phyloP scores from a whole-genome alignment of 2,888 invertebrate species.

The Pachymerium ferrugineum region DNA sequence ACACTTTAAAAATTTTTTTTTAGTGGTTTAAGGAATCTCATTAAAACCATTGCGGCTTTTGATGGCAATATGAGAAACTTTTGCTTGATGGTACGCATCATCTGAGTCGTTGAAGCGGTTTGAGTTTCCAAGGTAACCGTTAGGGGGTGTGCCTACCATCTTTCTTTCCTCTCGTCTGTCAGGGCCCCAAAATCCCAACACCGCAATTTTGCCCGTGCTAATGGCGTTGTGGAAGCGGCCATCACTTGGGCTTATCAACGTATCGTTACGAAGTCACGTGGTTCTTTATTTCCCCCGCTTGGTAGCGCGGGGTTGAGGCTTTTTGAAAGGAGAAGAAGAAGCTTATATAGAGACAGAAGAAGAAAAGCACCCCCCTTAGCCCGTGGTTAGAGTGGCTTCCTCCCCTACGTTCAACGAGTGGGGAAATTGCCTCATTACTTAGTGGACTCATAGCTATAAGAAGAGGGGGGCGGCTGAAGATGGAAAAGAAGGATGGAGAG shows the following conservation, averaged over 20 bases:
- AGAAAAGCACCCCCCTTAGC: neutral
- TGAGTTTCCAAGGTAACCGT: neutral
- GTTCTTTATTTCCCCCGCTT: neutral
- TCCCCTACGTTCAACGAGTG: neutral
- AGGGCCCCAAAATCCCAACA: neutral
- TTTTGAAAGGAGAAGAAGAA: neutral
- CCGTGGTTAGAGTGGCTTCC: no score
- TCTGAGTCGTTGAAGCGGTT: neutral
- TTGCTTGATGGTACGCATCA: neutral
- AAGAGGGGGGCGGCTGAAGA: neutral
- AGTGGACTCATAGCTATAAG: neutral
- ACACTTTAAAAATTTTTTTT: neutral
- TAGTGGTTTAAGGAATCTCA: neutral
- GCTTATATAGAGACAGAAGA: neutral
- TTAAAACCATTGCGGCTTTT: neutral
- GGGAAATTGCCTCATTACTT: neutral
- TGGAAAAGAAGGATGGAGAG: neutral
- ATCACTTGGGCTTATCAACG: conserved; percentile 13
- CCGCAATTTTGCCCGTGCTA: neutral
- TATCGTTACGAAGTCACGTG: conserved; percentile 3
- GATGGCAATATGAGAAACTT: neutral
- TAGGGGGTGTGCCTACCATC: neutral
- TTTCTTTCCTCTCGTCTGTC: neutral
- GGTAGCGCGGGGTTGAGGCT: neutral
- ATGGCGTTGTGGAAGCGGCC: conserved; percentile 4